Base-by-base conservation (phyloP, 2,888 invertebrate genomes). In the Ochropacha duplaris region DNA sequence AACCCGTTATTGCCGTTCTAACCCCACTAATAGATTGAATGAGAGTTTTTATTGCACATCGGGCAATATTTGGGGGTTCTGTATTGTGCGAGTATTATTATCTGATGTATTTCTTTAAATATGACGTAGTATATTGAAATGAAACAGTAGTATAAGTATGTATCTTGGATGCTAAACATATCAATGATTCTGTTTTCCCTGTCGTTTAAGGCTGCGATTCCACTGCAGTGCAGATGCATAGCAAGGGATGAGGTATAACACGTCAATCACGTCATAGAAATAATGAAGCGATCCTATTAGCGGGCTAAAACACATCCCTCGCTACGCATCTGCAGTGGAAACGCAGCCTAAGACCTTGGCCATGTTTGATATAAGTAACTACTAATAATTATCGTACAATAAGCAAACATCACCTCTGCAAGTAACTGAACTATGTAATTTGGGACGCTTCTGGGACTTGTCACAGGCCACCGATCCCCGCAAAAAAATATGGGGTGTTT, bases 1-100 rank as follows among this genome's bases (percentile, higher is more conserved):
- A 62, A 60, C 22, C 58, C 66, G 50, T 70, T 74, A 70, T 66
- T 62, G 60, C 60, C 28, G 57, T 67, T 60, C 57, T 59, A 59
- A 58, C 57, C 55, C 57, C 52, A 36, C 52, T 54, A 52, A 64
- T 60, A 44, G 61, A 59, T 60, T 57, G 67, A 73, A 73, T 64
- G 64, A 57, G 58, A 66, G 59, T 69, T 79, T 81, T 83, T 83
- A 81, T 80, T 72, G 62, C 76, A 39, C 14, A 54, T 57, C 57
- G 55, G 55, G 58, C 61, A 64, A 73, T 75, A 71, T 74, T 71
- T 73, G 62, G 64, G 62, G 70, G 52, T 60, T 56, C 26, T 51
- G 31, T 31, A 55, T 55, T 24, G 31, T 26, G 26, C 16, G 22
- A 14, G 50, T 31, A 50, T 49, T 51, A 61, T 64, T 71, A 64